Base-by-base conservation (phyloP, 2,113 vertebrate species). In the Hippoglossus stenolepis region DNA sequence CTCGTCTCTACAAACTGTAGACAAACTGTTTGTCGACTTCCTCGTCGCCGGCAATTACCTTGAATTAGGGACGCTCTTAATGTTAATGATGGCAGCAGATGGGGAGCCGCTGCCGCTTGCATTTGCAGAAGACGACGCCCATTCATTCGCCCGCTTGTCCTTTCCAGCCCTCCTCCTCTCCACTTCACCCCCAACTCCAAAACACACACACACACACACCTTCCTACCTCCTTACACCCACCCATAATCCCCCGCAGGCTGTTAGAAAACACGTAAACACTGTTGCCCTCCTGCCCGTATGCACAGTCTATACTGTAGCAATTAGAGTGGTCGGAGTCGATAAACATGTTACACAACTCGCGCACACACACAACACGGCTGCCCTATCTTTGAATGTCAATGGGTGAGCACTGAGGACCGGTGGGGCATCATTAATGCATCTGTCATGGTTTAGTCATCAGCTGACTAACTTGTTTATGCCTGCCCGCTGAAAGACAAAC, bases 1-100 rank as follows among this genome's bases (percentile, higher is more conserved):
- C 75, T 75, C 73, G 40, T 83, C 79, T 58, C 61, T 70, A 47
- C 73, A 70, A 79, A 88, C 67, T 79, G 40, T 57, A 31, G 1
- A 82, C 18, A 31, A 2, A 7, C 57, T 12, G 20, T 72, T 87
- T 88, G 84, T 89, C 86, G 90, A 84, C 84, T 79, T 87, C 77
- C 73, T 87, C 78, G 38, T 86, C 73, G 65, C 69, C 72, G 35
- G 85, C 76, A 92, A 92, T 92, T 90, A 91, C 82, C 68, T 66
- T 85, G 75, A 90, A 90, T 91, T 90, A 92, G 86, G 75, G 77
- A 72, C 64, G 63, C 73, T 86, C 87, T 85, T 91, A 87, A 82
- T 88, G 86, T 84, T 87, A 90, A 93, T 88, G 91, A 88, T 78
- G 62, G 83, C 86, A 89, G 78, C 91, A 92, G 91, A 92, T 92